These are phyloP conservation scores for Agraylea sexmaculata DNA, from an alignment of 1,140 invertebrate species.

Conservation along the genomic window DNA sequence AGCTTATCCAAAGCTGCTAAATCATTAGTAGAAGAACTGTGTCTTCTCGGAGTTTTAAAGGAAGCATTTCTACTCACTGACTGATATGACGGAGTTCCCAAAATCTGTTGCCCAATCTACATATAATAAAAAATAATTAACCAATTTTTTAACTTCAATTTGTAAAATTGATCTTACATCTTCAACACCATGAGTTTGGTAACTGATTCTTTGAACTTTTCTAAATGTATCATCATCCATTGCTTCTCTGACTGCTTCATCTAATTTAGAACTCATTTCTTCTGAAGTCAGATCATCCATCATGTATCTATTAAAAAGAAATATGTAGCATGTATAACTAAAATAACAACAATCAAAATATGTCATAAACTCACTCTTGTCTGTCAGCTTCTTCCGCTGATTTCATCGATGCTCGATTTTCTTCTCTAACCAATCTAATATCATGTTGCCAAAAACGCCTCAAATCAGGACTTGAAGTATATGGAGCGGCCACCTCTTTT, in stretches of 20 bases:
- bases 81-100: constrained; percentile 10
- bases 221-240: constrained; percentile 55
- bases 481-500: constrained; percentile 75
- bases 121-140: neutral
- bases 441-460: constrained; percentile 72
- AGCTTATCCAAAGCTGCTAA: constrained; percentile 36
- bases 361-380: constrained; percentile 25
- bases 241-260: constrained; percentile 52
- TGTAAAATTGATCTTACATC: constrained; percentile 47
- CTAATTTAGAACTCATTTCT: constrained; percentile 34
- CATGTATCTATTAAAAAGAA: constrained; percentile 27
- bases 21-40: constrained; percentile 25
- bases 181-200: constrained; percentile 51
- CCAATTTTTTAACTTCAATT: no score
- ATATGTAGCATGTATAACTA: constrained; percentile 14
- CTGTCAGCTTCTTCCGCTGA: constrained; percentile 31
- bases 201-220: constrained; percentile 56
- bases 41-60: constrained; percentile 15
- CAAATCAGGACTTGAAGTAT: constrained; percentile 59
- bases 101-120: constrained; percentile 8
- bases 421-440: constrained; percentile 55
- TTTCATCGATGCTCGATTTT: constrained; percentile 41
- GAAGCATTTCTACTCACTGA: constrained; percentile 13
- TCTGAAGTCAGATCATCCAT: constrained; percentile 40
- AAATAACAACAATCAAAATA: neutral